Base-by-base conservation (phyloP, 2,888 invertebrate species). In the Chydorus sphaericus region DNA sequence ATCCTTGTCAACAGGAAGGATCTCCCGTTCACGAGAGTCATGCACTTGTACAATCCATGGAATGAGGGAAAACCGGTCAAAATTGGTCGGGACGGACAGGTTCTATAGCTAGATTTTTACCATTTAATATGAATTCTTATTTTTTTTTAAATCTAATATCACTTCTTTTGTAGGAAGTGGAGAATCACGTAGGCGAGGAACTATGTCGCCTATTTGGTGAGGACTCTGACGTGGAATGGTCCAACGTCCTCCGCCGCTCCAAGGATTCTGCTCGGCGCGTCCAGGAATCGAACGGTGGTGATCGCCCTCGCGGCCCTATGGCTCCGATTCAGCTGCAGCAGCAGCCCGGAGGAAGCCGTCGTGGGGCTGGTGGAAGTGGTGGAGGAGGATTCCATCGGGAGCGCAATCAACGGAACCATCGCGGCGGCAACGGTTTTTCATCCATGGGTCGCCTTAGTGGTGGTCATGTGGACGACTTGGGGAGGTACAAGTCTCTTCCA, bases 31-130 rank as follows among this genome's bases (percentile, higher is more conserved):
- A 85, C 83, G 62, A 85, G 85, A 66, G 93, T 93, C 2, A 79
- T 86, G 63, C 93, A 96, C 70, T 74, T 97, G 59, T 91, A 90
- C 67, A 97, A 97, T 73, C 85, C 91, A 5, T 97, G 94, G 93
- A 97, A 97, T 75, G 94, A 96, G 68, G 90, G 92, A 48, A 94
- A 94, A 72, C 93, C 94, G 57, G 96, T 97, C 0, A 97, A 97
- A 77, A 96, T 97, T 65, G 97, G 94, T n/a, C 78, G 97, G 60
- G 97, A 97, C 75, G 97, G 97, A 58, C 76, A 77, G 69, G 75
- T 74, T 49, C 31, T 23, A n/a, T 26, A 11, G 14, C 29, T 26
- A 30, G 30, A 30, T n/a, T 23, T 11, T 8, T 20, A 50, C 29
- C 30, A 50, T 14, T 31, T 50, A 14, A 50, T 8, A 10, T 1